Conservation (phyloP, 2,797 vertebrate species). For the Balearica regulorum region DNA sequence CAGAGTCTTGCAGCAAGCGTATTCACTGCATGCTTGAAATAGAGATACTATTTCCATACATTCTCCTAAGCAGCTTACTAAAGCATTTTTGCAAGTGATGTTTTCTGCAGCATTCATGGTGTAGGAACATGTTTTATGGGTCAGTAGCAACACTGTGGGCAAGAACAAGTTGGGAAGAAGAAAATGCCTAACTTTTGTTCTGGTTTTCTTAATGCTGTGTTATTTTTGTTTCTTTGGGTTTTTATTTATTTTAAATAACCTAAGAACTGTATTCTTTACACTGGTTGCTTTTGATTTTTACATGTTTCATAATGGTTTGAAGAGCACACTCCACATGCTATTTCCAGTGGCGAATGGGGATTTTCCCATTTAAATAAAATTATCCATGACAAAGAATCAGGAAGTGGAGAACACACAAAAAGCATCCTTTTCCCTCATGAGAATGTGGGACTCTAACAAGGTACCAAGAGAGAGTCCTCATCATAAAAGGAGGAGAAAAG, state of each 20-base stretch:
- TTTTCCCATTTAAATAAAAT: background rate
- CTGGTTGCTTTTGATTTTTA: background rate
- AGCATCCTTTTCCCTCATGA: background rate
- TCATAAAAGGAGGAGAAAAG: background rate
- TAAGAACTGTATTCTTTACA: background rate
- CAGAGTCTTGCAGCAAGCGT: background rate
- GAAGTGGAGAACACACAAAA: background rate
- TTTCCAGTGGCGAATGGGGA: background rate
- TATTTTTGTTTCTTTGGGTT: background rate
- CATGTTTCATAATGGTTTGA: background rate
- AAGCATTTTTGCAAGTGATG: conserved; percentile 1
- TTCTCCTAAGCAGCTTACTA: background rate
- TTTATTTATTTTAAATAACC: background rate
- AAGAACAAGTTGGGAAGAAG: background rate
- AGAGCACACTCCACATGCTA: background rate
- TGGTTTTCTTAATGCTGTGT: background rate
- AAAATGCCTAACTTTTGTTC: background rate
- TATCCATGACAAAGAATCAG: background rate
- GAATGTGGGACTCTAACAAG: background rate
- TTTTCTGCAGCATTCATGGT: background rate
- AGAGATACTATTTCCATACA: background rate
- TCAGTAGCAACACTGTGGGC: background rate
- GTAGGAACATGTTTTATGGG: conserved; percentile 3
- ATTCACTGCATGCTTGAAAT: background rate
- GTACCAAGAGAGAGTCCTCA: background rate